Evolutionary conservation across 2,113 vertebrate genomes (phyloP), one percentile per base, ranked within the genome.

Genomic region (Ceratotherium simum): DNA sequence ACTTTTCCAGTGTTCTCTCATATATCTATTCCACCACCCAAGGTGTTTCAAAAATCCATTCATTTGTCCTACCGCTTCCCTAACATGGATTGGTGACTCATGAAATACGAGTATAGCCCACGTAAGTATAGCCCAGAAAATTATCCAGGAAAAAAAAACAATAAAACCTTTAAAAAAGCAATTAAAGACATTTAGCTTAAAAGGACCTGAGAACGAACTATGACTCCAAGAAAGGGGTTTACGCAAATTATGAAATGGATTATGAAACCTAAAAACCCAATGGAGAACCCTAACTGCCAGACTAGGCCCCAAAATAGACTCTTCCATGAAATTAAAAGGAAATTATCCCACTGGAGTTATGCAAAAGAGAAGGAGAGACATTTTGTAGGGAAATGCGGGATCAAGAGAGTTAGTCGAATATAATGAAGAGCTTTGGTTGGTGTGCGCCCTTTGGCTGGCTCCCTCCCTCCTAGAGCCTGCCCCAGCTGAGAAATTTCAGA

Each of bases 111-210:
- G 51, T 54, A 14, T 54, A 54, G 13, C 14, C 51, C 51, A 54
- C 14, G 14, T 54, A 36, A 12, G 20, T 72, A 92, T 79, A 86
- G 42, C 27, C n/a, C 29, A 69, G 4, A 27, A 87, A 82, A 65
- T 75, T 78, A 91, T 10, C n/a, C 20, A 76, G 25, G 25, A n/a
- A 25, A 72, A n/a, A 18, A 42, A 64, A 39, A 25, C 8, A 90
- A 14, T 27, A 48, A 75, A 65, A 80, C 58, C 29, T 82, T 72
- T 60, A 81, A 91, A 80, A 27, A 83, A 54, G 5, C 27, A 25
- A 67, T 70, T 27, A 93, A 75, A 87, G 13, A 80, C 10, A 82
- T 56, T 94, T 72, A 79, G 90, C 31, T 80, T 85, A n/a, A 91
- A 94, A 82, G 36, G 21, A 60, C 39, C 46, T 75, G 29, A 87